Base-by-base conservation (phyloP, 2,113 vertebrate genomes). In the Leptobrachium leishanense region DNA sequence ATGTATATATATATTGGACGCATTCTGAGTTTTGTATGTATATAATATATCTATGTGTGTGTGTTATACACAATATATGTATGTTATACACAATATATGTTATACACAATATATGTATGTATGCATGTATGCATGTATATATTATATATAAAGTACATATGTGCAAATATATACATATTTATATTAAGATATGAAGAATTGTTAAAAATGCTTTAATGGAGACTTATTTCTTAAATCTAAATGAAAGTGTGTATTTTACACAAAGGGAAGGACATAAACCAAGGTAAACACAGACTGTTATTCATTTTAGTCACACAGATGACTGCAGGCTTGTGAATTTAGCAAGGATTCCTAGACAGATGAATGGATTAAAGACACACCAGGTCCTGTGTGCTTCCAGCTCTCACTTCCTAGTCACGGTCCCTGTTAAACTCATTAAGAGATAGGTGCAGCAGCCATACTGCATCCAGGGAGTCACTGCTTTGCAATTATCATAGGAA, bases 371-470 rank as follows among this genome's bases (percentile, higher is more conserved):
- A 72, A 20, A 73, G 70, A 57, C 63, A 43, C 70, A 74, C 69
- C 71, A 70, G 63, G 63, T 67, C 57, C 64, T 80, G 71, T 67
- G 72, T 80, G 50, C 40, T 53, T 44, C 74, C 74, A 73, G 39
- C 65, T 74, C 77, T 53, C 50, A 44, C 70, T 74, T 40, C 71
- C 50, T 57, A 68, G 77, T 62, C 43, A 80, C 74, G 13, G 55
- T 59, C 67, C 68, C 64, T 80, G 77, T 41, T 79, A 73, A 55
- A 79, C 54, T 69, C 70, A 80, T 80, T 74, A 77, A 69, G 69
- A 44, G 53, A 46, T 44, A 59, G 63, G 39, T 57, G 46, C 71
- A 59, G 77, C 77, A 74, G 77, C 71, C 77, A 80, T 80, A 57
- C 74, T 80, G 77, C 5, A 68, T 1, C 5, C 59, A 62, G n/a